A percentile compares a stretch with the other conserved stretches of the same genome.
phyloP scores from a whole-genome alignment of 2,113 vertebrate species.

The Petroica traversi region DNA sequence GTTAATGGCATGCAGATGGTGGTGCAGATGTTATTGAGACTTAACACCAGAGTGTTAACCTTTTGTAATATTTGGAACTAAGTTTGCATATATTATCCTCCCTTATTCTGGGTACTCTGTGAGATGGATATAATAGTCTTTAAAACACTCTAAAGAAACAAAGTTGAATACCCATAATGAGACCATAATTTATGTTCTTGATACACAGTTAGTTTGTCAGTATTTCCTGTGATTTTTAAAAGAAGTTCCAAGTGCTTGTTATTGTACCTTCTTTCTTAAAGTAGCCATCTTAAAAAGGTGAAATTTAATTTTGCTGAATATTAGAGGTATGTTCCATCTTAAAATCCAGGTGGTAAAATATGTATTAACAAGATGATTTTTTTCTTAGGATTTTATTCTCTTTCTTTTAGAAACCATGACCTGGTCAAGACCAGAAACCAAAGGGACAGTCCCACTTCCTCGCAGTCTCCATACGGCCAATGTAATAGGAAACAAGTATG shows the following conservation, averaged over 20 bases:
- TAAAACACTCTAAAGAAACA: background rate
- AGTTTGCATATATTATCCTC: background rate
- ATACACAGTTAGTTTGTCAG: background rate
- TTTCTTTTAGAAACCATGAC: slow-evolving; percentile 88
- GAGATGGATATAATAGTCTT: background rate
- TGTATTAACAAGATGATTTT: background rate
- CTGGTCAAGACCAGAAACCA: slow-evolving; percentile 88
- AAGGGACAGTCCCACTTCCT: slow-evolving; percentile 85
- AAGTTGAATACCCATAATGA: background rate
- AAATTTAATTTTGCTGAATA: background rate
- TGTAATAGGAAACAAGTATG: slow-evolving; percentile 95
- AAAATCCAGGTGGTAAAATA: background rate
- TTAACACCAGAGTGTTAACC: background rate
- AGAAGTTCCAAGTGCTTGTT: background rate
- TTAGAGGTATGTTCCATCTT: background rate
- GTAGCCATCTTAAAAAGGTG: background rate
- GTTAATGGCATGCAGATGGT: background rate
- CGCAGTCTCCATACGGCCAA: slow-evolving; percentile 95
- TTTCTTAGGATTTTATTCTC: background rate
- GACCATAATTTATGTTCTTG: background rate
- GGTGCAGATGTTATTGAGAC: background rate
- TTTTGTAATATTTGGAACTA: background rate
- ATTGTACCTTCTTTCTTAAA: background rate
- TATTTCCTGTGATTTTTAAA: background rate
- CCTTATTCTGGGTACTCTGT: background rate